Conservation (phyloP, 2,888 invertebrate species). For the Scaptomyza cyrtandrae region DNA sequence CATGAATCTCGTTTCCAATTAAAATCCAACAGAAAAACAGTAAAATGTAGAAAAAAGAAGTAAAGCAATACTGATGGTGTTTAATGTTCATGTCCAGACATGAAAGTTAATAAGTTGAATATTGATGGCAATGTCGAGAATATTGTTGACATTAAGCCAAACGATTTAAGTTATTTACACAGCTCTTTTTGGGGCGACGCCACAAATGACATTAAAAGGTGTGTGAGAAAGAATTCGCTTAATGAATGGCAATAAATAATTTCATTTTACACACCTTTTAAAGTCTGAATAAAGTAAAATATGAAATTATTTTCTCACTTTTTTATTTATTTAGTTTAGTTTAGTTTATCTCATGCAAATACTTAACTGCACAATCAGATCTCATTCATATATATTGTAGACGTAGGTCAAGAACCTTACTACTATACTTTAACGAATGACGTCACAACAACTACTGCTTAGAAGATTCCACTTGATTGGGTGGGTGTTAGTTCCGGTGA, state of each 20-base stretch:
- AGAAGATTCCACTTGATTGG: not conserved
- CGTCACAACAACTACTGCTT: constrained; percentile 1
- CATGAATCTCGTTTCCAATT: not conserved
- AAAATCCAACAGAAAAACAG: not conserved
- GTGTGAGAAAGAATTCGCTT: not conserved
- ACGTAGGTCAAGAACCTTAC: constrained; percentile 54
- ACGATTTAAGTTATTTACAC: not conserved
- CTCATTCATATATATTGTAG: constrained; percentile 13
- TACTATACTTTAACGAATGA: not conserved
- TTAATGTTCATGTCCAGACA: not conserved
- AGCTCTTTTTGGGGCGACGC: not conserved
- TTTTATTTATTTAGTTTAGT: too few species aligned
- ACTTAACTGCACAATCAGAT: not conserved
- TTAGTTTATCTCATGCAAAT: not conserved
- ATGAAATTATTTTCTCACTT: not conserved
- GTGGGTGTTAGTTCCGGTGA: constrained; percentile 28
- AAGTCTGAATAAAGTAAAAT: not conserved
- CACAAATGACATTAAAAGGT: not conserved
- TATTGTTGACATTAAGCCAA: not conserved
- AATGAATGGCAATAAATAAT: not conserved
- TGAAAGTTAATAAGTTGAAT: not conserved
- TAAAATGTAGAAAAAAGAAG: not conserved
- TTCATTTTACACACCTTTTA: not conserved
- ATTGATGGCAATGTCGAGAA: not conserved
- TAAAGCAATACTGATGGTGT: not conserved